Conservation (phyloP, 2,888 invertebrate genomes). For the Metacarcinus magister region DNA sequence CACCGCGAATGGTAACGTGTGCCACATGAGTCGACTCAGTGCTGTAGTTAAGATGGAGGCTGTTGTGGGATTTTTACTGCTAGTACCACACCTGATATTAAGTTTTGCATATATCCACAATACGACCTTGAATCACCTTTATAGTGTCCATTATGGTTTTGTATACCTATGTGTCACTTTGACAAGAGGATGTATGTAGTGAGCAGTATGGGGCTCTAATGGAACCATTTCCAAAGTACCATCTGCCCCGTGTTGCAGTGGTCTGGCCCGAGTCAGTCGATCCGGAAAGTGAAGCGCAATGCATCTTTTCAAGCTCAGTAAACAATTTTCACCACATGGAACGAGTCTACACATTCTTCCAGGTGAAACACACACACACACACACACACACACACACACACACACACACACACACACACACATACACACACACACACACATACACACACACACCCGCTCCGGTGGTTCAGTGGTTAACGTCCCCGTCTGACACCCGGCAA, state of each 20-base stretch:
- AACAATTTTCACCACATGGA: not conserved
- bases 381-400: not conserved
- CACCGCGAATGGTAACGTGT: not conserved
- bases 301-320: not conserved
- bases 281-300: not conserved
- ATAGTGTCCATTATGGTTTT: not conserved
- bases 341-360: not conserved
- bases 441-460: not conserved
- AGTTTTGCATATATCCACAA: not conserved
- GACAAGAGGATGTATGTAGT: not conserved
- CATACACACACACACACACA: not conserved
- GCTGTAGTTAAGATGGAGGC: not conserved
- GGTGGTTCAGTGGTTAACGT: too few relatives aligned
- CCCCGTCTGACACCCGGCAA: too few relatives aligned
- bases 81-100: not conserved
- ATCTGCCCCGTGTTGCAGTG: not conserved
- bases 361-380: not conserved
- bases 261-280: not conserved
- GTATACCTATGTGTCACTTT: not conserved
- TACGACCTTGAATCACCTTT: not conserved
- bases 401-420: not conserved
- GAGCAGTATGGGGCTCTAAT: not conserved
- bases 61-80: not conserved
- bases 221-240: not conserved
- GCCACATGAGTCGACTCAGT: not conserved